Evolutionary conservation across 2,888 invertebrate genomes (phyloP).

Genomic region (Drosophila macrospina): DNA sequence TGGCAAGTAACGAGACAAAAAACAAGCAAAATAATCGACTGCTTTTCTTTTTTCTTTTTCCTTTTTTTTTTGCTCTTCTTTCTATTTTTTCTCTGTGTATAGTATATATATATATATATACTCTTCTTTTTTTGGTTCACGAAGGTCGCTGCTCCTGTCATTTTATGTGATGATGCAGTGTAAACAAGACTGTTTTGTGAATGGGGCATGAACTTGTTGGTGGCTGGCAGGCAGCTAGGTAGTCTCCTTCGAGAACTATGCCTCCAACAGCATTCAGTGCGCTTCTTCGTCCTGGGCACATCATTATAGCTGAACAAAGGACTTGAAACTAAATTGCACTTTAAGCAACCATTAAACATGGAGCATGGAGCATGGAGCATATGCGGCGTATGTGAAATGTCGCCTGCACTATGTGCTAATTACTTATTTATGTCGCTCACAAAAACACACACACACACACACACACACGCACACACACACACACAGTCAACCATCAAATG

Average conservation of each 20-base stretch:
- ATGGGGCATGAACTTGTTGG: conserved; percentile 23
- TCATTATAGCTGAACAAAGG: conserved; percentile 71
- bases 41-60: conserved; percentile 22
- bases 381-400: conserved; percentile 45
- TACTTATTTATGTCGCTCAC: conserved; percentile 72
- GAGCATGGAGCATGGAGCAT: conserved; percentile 31
- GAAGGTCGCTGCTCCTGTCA: conserved; percentile 70
- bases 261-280: background rate
- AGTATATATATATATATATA: too few species aligned
- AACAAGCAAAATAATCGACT: conserved; percentile 57
- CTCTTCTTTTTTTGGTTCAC: conserved; percentile 22
- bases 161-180: conserved; percentile 56
- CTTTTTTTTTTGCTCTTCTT: background rate
- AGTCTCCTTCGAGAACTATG: conserved; percentile 18
- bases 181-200: conserved; percentile 55
- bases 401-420: conserved; percentile 71
- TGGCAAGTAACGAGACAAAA: conserved; percentile 33
- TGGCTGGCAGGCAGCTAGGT: background rate
- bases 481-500: conserved; percentile 14
- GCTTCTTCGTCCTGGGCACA: conserved; percentile 38
- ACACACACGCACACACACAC: background rate
- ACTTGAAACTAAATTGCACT: conserved; percentile 70
- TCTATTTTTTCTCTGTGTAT: background rate
- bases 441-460: conserved; percentile 27
- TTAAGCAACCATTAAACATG: conserved; percentile 70